Conservation (phyloP, 2,797 vertebrate genomes). For the Botia kubotai region DNA sequence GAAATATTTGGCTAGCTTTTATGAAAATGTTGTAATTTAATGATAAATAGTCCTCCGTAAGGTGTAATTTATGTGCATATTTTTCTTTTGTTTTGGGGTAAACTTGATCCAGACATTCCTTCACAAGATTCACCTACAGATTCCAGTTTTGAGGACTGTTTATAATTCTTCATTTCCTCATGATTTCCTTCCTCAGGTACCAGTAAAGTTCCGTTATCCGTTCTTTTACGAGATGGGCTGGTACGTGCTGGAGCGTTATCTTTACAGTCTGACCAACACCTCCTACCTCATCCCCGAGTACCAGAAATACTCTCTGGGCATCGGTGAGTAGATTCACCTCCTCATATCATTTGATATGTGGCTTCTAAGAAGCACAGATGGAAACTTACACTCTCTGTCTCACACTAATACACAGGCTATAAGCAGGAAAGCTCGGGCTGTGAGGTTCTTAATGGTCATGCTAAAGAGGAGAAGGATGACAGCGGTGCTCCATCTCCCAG, state of each 20-base stretch:
- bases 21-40: too few relatives aligned
- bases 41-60: too few relatives aligned
- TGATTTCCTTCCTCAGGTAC: conserved; percentile 79
- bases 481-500: conserved; percentile 57
- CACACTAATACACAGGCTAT: conserved; percentile 76
- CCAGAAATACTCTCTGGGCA: conserved; percentile 92
- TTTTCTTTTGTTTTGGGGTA: not conserved
- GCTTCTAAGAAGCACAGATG: not conserved
- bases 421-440: conserved; percentile 73
- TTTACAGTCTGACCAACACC: conserved; percentile 90
- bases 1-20: too few relatives aligned
- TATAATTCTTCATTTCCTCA: not conserved
- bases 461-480: conserved; percentile 64
- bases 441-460: conserved; percentile 64
- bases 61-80: too few relatives aligned
- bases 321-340: conserved; percentile 80
- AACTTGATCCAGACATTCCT: not conserved
- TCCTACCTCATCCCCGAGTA: conserved; percentile 95
- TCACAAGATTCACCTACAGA: not conserved
- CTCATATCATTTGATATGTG: not conserved
- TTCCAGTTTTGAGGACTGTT: not conserved
- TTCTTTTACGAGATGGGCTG: conserved; percentile 99
- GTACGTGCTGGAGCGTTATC: conserved; percentile 96
- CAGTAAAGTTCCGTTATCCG: conserved; percentile 94
- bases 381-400: not conserved